phyloP scores from a whole-genome alignment of 2,797 vertebrate species.

The Ptychadena robeensis region DNA sequence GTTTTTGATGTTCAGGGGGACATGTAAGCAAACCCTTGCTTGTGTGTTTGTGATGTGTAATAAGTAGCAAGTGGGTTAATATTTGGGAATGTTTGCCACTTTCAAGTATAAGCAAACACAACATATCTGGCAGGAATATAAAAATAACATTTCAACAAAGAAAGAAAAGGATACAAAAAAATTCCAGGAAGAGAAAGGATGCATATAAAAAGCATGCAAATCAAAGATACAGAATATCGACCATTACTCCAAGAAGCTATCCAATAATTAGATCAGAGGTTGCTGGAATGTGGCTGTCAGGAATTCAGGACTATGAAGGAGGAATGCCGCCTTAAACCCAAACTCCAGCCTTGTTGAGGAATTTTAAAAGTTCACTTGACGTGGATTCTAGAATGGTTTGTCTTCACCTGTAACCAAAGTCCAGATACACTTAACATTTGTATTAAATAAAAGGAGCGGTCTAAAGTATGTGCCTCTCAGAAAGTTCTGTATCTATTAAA shows the following conservation, averaged over 20 bases:
- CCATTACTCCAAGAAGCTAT: constrained; percentile 57
- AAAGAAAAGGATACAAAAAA: neutral
- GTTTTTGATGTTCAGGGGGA: neutral
- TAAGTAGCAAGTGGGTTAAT: neutral
- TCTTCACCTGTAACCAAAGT: no score
- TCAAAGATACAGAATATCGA: constrained; percentile 57
- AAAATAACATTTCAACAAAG: neutral
- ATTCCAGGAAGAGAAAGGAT: constrained; percentile 20
- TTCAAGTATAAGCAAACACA: neutral
- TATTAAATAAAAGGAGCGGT: no score
- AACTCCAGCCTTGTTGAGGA: neutral
- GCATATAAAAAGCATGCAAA: constrained; percentile 60
- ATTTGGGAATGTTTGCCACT: neutral
- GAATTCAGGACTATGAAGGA: neutral
- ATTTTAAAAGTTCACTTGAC: neutral
- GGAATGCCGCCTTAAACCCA: neutral
- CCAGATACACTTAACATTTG: neutral
- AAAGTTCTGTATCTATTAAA: no score
- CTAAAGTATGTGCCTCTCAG: neutral
- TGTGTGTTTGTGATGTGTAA: neutral
- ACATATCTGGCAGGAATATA: neutral
- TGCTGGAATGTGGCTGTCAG: constrained; percentile 56
- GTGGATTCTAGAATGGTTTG: no score
- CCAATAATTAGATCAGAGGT: constrained; percentile 60
- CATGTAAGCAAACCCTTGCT: neutral